Conservation (phyloP, 1,140 invertebrate genomes). For the Argopecten irradians region DNA sequence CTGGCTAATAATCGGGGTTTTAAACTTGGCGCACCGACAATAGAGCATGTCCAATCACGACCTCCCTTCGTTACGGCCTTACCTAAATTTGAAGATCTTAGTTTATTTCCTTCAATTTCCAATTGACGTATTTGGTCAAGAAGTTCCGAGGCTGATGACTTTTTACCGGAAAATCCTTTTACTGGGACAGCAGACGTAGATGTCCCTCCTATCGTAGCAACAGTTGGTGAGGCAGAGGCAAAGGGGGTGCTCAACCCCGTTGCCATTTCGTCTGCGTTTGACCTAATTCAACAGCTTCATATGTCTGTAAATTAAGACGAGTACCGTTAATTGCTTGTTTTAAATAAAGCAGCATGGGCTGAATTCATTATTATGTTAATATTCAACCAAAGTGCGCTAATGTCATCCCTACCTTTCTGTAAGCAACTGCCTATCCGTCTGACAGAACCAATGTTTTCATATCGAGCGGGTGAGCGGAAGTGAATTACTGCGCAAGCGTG, state of each 20-base stretch:
- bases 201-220: not conserved
- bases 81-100: slow-evolving; percentile 59
- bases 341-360: not conserved
- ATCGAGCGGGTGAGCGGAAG: slow-evolving; percentile 47
- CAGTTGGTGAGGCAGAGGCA: not conserved
- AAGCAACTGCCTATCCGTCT: not conserved
- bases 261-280: slow-evolving; percentile 26
- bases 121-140: slow-evolving; percentile 65
- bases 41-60: slow-evolving; percentile 57
- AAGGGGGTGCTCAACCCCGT: slow-evolving; percentile 26
- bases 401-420: not conserved
- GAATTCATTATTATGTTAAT: not conserved
- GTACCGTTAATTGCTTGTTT: not conserved
- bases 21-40: slow-evolving; percentile 17
- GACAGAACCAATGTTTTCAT: slow-evolving; percentile 46
- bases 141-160: slow-evolving; percentile 59
- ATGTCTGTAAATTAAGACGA: not conserved
- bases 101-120: slow-evolving; percentile 69
- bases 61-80: slow-evolving; percentile 32
- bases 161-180: slow-evolving; percentile 37
- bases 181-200: not conserved
- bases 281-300: not conserved
- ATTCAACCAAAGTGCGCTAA: not conserved
- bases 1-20: slow-evolving; percentile 21
- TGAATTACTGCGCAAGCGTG: not conserved